Conservation (phyloP, 1,140 invertebrate genomes). For the Melipona quadrifasciata region DNA sequence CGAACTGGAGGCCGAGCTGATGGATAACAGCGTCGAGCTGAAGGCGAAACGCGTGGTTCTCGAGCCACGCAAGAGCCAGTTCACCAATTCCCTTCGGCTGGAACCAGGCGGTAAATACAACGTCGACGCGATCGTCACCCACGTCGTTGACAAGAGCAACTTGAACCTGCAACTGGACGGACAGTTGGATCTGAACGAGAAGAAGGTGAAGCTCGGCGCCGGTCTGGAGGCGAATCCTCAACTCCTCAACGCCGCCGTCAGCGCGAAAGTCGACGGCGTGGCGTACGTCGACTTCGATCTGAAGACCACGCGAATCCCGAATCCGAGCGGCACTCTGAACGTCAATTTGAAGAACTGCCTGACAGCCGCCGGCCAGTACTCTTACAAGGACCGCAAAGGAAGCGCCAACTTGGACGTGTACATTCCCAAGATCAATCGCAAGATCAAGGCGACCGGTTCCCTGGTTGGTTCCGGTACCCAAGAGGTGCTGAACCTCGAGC, state of each 20-base stretch:
- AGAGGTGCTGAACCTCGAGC: constrained; percentile 83
- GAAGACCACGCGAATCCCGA: constrained; percentile 70
- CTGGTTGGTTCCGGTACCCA: constrained; percentile 83
- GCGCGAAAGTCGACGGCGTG: constrained; percentile 80
- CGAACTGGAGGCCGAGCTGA: constrained; percentile 81
- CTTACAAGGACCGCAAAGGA: constrained; percentile 75
- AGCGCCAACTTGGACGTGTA: constrained; percentile 79
- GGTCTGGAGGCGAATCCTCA: constrained; percentile 81
- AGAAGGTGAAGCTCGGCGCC: constrained; percentile 83
- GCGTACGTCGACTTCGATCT: constrained; percentile 83
- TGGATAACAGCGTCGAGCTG: constrained; percentile 84
- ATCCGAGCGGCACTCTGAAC: constrained; percentile 73
- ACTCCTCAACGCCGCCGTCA: constrained; percentile 81
- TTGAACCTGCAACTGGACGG: constrained; percentile 82
- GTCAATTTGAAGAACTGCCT: constrained; percentile 78
- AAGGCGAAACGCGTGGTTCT: constrained; percentile 83
- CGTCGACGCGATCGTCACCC: constrained; percentile 83
- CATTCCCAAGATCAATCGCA: constrained; percentile 81
- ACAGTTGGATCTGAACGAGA: constrained; percentile 80
- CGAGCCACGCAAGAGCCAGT: constrained; percentile 83
- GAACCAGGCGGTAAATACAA: constrained; percentile 85
- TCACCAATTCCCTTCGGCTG: constrained; percentile 83
- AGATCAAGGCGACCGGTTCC: constrained; percentile 84
- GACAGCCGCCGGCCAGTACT: constrained; percentile 72
- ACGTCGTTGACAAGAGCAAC: constrained; percentile 81